Evolutionary conservation across 1,140 invertebrate species (phyloP).

Genomic region (Drosophila subpulchrella): DNA sequence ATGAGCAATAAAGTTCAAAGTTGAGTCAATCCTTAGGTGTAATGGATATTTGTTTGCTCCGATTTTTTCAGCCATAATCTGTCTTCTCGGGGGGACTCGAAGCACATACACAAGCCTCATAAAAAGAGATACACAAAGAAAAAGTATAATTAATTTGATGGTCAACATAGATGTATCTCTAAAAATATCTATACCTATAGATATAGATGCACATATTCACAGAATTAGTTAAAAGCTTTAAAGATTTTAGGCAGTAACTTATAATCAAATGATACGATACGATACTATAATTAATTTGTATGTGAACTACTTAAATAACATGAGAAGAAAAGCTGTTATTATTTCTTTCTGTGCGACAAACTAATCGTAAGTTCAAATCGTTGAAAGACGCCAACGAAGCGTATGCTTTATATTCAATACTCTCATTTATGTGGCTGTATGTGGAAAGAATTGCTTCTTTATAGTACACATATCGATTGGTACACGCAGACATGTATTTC

Average conservation of each 20-base stretch:
- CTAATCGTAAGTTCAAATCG: constrained; percentile 13
- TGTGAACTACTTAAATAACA: background rate
- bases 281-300: background rate
- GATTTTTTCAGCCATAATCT: constrained; percentile 18
- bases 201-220: too few relatives aligned
- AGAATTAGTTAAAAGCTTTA: too few relatives aligned
- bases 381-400: constrained; percentile 17
- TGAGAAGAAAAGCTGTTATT: background rate
- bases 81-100: background rate
- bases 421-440: constrained; percentile 1
- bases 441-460: constrained; percentile 48
- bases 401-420: constrained; percentile 47
- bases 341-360: constrained; percentile 6
- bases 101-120: background rate
- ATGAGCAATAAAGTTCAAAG: constrained; percentile 60
- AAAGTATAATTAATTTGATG: background rate
- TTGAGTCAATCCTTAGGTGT: constrained; percentile 44
- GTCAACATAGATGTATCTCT: too few relatives aligned
- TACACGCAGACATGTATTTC: constrained; percentile 42
- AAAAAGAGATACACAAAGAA: background rate
- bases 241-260: too few relatives aligned
- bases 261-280: too few relatives aligned
- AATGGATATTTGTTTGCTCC: constrained; percentile 37
- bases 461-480: constrained; percentile 62
- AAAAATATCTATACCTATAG: too few relatives aligned